Conservation (phyloP, 2,797 vertebrate species). For the Siniperca scherzeri region DNA sequence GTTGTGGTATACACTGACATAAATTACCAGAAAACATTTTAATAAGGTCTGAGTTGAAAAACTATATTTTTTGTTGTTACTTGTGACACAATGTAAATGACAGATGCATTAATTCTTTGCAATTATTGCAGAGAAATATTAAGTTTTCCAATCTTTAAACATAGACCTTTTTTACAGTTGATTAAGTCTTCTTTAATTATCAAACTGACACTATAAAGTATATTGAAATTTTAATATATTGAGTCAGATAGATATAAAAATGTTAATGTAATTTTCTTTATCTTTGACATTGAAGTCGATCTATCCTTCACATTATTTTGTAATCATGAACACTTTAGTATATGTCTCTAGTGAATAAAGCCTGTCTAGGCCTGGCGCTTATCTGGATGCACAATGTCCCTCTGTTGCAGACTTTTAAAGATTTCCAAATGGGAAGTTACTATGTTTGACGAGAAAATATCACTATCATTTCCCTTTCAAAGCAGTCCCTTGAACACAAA, state of each 20-base stretch:
- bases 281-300: conserved; percentile 27
- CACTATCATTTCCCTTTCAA: conserved; percentile 78
- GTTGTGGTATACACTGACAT: not conserved
- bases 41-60: conserved; percentile 1
- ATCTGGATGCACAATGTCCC: conserved; percentile 57
- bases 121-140: not conserved
- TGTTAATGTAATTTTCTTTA: conserved; percentile 7
- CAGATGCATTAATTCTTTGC: not conserved
- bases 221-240: conserved; percentile 13
- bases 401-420: conserved; percentile 58
- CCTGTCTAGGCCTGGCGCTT: conserved; percentile 41
- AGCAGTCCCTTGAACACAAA: conserved; percentile 69
- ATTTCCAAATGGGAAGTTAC: conserved; percentile 76
- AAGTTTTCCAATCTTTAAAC: not conserved
- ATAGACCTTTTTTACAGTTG: not conserved
- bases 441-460: conserved; percentile 78
- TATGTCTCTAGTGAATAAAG: conserved; percentile 39
- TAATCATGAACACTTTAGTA: conserved; percentile 31
- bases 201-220: not conserved
- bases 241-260: conserved; percentile 18
- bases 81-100: not conserved
- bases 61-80: not conserved
- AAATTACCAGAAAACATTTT: conserved; percentile 7
- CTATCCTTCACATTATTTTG: conserved; percentile 27
- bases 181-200: conserved; percentile 13